Conservation (phyloP, 1,140 invertebrate genomes). For the Drosophila oshimai region DNA sequence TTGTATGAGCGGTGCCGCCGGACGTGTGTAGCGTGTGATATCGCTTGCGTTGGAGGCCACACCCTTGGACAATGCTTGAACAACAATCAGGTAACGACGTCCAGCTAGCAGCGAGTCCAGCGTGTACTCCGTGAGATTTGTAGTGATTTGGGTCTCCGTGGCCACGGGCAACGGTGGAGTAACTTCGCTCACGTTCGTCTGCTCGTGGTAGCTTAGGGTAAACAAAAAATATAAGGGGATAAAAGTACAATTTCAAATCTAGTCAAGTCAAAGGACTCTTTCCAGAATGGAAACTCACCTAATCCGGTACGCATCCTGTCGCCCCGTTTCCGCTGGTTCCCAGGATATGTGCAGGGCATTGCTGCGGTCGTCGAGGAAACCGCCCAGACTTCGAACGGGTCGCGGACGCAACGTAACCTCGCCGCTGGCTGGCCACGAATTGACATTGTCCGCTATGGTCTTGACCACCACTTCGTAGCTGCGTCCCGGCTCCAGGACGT, state of each 20-base stretch:
- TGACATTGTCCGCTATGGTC: slow-evolving; percentile 95
- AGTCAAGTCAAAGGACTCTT: no score
- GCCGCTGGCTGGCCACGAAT: slow-evolving; percentile 92
- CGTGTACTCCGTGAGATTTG: slow-evolving; percentile 86
- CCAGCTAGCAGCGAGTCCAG: slow-evolving; percentile 92
- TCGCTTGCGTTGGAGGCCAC: slow-evolving; percentile 90
- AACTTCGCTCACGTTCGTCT: slow-evolving; percentile 86
- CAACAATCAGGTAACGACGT: slow-evolving; percentile 93
- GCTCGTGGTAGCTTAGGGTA: slow-evolving; percentile 88
- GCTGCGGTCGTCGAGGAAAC: slow-evolving; percentile 85
- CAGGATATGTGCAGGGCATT: slow-evolving; percentile 90
- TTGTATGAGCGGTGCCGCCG: slow-evolving; percentile 93
- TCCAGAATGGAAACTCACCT: slow-evolving; percentile 37
- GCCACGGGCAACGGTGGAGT: slow-evolving; percentile 83
- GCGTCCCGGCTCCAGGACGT: slow-evolving; percentile 91
- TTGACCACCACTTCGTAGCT: slow-evolving; percentile 95
- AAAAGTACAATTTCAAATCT: no score
- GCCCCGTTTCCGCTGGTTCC: slow-evolving; percentile 89
- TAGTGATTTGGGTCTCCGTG: slow-evolving; percentile 85
- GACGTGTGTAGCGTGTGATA: slow-evolving; percentile 90
- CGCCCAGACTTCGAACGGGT: slow-evolving; percentile 86
- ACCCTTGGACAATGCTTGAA: slow-evolving; percentile 91
- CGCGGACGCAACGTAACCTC: slow-evolving; percentile 93
- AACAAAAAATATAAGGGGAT: neutral
- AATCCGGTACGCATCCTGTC: slow-evolving; percentile 92